Conservation (phyloP, 2,888 invertebrate genomes). For the Tetragonula carbonaria region DNA sequence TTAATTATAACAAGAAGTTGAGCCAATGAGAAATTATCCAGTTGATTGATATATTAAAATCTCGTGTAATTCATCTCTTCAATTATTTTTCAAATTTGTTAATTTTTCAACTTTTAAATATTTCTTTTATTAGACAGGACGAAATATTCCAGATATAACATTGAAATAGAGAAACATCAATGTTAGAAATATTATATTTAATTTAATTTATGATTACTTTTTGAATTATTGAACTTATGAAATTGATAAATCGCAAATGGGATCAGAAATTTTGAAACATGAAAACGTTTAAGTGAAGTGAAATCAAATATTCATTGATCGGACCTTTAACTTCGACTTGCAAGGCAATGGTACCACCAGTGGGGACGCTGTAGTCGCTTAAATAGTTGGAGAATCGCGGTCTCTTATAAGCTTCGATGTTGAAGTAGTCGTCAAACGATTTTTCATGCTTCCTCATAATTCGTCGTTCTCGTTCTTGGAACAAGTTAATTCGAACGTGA, state of each 20-base stretch:
- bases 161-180: background rate
- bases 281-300: background rate
- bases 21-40: background rate
- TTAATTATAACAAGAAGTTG: too few relatives aligned
- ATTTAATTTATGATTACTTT: background rate
- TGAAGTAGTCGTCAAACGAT: conserved; percentile 48
- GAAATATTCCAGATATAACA: background rate
- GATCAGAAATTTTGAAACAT: background rate
- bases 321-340: conserved; percentile 91
- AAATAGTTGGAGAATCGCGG: conserved; percentile 89
- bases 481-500: background rate
- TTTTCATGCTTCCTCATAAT: conserved; percentile 59
- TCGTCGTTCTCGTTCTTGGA: conserved; percentile 53
- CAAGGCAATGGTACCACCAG: conserved; percentile 92
- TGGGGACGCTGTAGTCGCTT: conserved; percentile 89
- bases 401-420: conserved; percentile 75
- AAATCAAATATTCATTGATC: background rate
- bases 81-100: background rate
- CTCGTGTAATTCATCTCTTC: background rate
- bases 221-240: background rate
- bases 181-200: background rate
- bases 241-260: background rate
- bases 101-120: background rate
- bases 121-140: background rate
- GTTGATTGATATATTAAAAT: background rate